These are phyloP conservation scores for Odontocolon sp. DNA, from an alignment of 2,888 invertebrate genomes.

Conservation along the genomic window DNA sequence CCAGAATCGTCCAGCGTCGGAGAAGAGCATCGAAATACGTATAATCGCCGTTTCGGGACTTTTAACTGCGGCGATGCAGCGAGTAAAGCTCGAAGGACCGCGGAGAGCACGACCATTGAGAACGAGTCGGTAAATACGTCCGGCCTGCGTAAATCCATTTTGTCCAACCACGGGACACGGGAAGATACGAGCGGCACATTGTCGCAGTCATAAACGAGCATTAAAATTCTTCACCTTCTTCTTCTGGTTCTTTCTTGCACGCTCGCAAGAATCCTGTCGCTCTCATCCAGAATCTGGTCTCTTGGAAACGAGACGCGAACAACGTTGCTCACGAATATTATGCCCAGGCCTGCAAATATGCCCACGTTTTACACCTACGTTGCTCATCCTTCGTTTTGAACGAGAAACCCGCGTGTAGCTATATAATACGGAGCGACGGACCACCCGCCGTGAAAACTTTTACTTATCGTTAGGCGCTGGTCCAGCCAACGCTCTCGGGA, in stretches of 20 bases:
- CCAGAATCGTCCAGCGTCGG: slow-evolving; percentile 59
- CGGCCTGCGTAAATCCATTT: slow-evolving; percentile 72
- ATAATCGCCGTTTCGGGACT: not conserved
- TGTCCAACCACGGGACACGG: slow-evolving; percentile 60
- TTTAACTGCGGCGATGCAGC: slow-evolving; percentile 61
- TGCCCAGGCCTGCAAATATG: slow-evolving; percentile 53
- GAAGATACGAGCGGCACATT: slow-evolving; percentile 54
- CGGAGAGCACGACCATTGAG: slow-evolving; percentile 62
- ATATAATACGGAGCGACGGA: slow-evolving; percentile 40
- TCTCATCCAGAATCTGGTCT: not conserved
- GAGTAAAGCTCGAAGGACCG: slow-evolving; percentile 52
- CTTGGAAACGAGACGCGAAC: slow-evolving; percentile 29
- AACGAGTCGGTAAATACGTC: slow-evolving; percentile 74
- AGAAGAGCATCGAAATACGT: slow-evolving; percentile 2
- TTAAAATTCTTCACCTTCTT: slow-evolving; percentile 22
- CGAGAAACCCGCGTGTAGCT: slow-evolving; percentile 33
- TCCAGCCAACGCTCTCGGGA: slow-evolving; percentile 20
- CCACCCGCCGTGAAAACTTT: slow-evolving; percentile 60
- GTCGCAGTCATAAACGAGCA: slow-evolving; percentile 45
- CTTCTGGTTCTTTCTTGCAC: not conserved
- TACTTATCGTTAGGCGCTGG: slow-evolving; percentile 51
- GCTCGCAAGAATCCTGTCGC: slow-evolving; percentile 8
- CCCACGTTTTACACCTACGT: slow-evolving; percentile 61
- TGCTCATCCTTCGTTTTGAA: slow-evolving; percentile 20
- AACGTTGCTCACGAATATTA: slow-evolving; percentile 49